Evolutionary conservation across 2,113 vertebrate species (phyloP), one percentile per base, ranked within the genome.

Genomic region (Phoxinus phoxinus): DNA sequence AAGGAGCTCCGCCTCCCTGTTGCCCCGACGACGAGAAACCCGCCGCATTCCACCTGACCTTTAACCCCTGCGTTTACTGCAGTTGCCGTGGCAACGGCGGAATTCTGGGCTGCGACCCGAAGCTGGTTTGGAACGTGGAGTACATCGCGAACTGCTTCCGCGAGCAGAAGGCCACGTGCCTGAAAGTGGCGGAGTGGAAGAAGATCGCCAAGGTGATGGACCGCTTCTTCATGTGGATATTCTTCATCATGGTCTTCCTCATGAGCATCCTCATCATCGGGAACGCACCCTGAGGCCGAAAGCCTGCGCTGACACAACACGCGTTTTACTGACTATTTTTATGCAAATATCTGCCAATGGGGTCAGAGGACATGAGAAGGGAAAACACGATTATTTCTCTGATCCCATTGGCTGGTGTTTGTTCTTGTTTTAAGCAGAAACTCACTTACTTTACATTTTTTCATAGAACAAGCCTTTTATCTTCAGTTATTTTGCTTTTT

Each of bases 171-270:
- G 96, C 95, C 86, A 98, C 96, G 27, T 89, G 92, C 1, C 95
- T 96, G 85, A 99, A 97, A 92, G 97, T 96, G 25, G 95, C 96
- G 0, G 98, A 99, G 21, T 99, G 98, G 98, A 99, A 99, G 89
- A 99, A 98, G 90, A 96, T 99, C 0, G 98, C 98, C 11, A 99
- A 98, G 92, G 98, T 99, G 90, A 98, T 99, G 96, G 98, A 99
- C 87, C 94, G 98, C 7, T 98, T 99, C 93, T 99, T 99, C 91
- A 99, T 99, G 98, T 99, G 98, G 98, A 93, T 99, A 88, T 99
- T 99, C 91, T 99, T 99, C 88, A 91, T 96, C 17, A 99, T 99
- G 98, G 97, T 99, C 86, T 97, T 99, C 89, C 96, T 99, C 69
- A 99, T 99, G 97, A 99, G 98, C 0, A 92, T 98, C 86, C 92